phyloP scores from a whole-genome alignment of 2,113 vertebrate species.

The Chionodraco myersi region DNA sequence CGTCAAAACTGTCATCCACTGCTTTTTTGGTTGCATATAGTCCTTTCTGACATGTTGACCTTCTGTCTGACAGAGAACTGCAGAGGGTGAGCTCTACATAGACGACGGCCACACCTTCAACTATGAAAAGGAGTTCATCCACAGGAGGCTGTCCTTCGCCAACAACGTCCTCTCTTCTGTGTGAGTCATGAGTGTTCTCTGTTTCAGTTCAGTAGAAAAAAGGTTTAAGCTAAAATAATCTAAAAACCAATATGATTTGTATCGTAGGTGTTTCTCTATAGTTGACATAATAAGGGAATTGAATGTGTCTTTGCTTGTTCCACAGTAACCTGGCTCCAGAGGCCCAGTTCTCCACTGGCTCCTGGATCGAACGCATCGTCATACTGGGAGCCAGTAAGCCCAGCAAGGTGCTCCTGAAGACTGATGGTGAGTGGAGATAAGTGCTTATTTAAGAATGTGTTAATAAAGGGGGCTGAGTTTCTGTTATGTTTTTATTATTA shows the following conservation, averaged over 20 bases:
- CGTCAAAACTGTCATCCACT: background rate
- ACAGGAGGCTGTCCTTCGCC: conserved; percentile 85
- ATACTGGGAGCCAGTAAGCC: conserved; percentile 88
- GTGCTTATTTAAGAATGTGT: too few relatives aligned
- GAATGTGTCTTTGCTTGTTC: background rate
- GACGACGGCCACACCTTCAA: conserved; percentile 91
- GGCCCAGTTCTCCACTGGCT: conserved; percentile 82
- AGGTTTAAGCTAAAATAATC: background rate
- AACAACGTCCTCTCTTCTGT: conserved; percentile 86
- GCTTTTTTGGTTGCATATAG: background rate
- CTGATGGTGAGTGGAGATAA: conserved; percentile 80
- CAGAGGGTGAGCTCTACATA: conserved; percentile 89
- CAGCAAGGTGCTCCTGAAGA: conserved; percentile 79
- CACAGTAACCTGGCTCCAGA: conserved; percentile 84
- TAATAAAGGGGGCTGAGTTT: background rate
- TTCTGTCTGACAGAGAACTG: conserved; percentile 81
- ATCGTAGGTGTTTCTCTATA: background rate
- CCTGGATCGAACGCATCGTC: conserved; percentile 90
- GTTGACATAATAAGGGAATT: background rate
- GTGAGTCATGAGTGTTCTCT: conserved; percentile 66
- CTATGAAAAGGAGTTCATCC: conserved; percentile 87
- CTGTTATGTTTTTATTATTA: background rate
- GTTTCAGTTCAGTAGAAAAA: background rate
- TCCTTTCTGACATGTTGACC: background rate
- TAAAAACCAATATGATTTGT: background rate